Evolutionary conservation across 2,888 invertebrate species (phyloP), one percentile per base, ranked within the genome.

Genomic region (Catonia carolina): DNA sequence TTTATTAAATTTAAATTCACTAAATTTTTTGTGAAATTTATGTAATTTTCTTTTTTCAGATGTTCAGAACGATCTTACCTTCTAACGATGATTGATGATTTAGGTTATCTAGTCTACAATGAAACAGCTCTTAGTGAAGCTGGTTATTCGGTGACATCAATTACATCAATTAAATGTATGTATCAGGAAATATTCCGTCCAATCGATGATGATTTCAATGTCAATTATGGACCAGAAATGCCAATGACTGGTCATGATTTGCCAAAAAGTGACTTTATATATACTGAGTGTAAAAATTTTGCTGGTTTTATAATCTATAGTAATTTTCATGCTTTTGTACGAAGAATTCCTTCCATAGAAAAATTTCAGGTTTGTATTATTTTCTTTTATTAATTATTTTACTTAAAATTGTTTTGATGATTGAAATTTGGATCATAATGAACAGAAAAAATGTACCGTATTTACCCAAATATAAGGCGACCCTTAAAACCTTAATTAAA

Each of bases 261-360:
- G 33, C 60, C 61, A 6, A 31, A 47, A 0, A 59, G 63, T 4
- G 65, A 65, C 37, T 67, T 65, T 56, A 59, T 65, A n/a, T 62
- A 60, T 17, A 65, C 63, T 1, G 53, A 62, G 41, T 67, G 67
- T 49, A 52, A 58, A 8, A 64, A 64, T 41, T 56, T 61, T 8
- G 53, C 62, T 14, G 60, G 60, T 2, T 33, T 62, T 1, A 50
- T 58, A 6, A 56, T 66, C 6, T 68, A 68, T 49, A 48, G 59
- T 49, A 64, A 65, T 53, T 66, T 61, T 42, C 67, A 67, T 49
- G 65, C 66, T 15, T 63, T 63, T 55, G 63, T 56, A 6, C 56
- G 59, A 35, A 61, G 59, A 22, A 47, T 48, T 5, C 49, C 53
- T 4, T 45, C 53, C 15, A 61, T 64, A 12, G 53, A 63, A 3